phyloP scores from a whole-genome alignment of 2,113 vertebrate species.

The Carassius auratus region DNA sequence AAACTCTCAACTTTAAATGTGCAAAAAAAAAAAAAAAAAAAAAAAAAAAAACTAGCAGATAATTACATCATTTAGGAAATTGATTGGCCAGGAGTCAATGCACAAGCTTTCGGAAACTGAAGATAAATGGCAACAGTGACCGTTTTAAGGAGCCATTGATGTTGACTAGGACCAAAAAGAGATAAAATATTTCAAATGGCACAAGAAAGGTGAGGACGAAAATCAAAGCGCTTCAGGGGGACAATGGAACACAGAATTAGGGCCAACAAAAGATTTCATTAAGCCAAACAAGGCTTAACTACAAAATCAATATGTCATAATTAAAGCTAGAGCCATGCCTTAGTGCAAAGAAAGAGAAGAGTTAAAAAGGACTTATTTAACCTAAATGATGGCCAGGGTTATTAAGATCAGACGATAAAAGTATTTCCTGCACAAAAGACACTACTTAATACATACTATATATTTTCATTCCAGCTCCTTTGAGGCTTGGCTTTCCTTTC shows the following conservation, averaged over 20 bases:
- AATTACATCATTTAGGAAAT: constrained; percentile 93
- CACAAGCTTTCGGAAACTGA: constrained; percentile 86
- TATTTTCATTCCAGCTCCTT: constrained; percentile 60
- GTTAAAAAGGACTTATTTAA: constrained; percentile 73
- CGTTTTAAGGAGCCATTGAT: constrained; percentile 79
- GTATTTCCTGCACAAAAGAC: constrained; percentile 64
- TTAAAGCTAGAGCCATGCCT: constrained; percentile 79
- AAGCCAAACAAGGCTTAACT: constrained; percentile 88
- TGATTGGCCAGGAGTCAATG: constrained; percentile 87
- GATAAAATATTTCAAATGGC: constrained; percentile 64
- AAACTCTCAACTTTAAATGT: constrained; percentile 89
- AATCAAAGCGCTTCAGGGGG: constrained; percentile 73
- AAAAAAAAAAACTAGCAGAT: constrained; percentile 75
- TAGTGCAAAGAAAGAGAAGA: constrained; percentile 65
- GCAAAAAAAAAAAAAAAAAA: constrained; percentile 66
- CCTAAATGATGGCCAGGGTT: constrained; percentile 82
- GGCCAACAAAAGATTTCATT: constrained; percentile 94
- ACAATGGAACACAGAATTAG: constrained; percentile 82
- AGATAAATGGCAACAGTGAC: constrained; percentile 81
- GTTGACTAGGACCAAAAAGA: constrained; percentile 61
- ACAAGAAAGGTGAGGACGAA: constrained; percentile 70
- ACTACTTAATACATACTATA: constrained; percentile 61
- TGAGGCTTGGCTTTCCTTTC: constrained; percentile 68
- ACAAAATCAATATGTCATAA: constrained; percentile 90
- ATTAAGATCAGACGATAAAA: constrained; percentile 83